These are phyloP conservation scores for Brachyopa scutellaris DNA, from an alignment of 2,888 invertebrate genomes.

Conservation along the genomic window DNA sequence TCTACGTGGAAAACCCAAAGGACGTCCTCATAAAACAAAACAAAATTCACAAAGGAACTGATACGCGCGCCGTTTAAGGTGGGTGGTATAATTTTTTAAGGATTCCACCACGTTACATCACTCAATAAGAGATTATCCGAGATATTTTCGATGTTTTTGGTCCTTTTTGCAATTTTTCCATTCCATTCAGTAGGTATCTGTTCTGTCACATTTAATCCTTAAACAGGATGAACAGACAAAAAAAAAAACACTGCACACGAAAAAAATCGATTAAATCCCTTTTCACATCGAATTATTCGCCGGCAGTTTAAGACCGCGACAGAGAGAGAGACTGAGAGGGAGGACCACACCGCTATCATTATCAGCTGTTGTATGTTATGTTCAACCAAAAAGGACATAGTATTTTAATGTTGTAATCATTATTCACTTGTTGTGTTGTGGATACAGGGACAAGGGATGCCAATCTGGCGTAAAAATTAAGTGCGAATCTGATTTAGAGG, in stretches of 20 bases:
- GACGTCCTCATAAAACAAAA: conserved; percentile 61
- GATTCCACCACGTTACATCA: conserved; percentile 63
- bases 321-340: neutral
- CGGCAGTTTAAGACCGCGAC: conserved; percentile 38
- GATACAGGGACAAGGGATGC: conserved; percentile 42
- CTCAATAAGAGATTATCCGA: conserved; percentile 68
- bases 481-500: conserved; percentile 63
- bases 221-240: conserved; percentile 30
- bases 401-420: conserved; percentile 57
- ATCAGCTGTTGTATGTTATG: conserved; percentile 38
- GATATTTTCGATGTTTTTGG: conserved; percentile 59
- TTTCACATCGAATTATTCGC: conserved; percentile 40
- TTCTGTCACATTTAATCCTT: conserved; percentile 61
- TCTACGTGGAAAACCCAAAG: conserved; percentile 58
- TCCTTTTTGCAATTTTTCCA: neutral
- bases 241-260: conserved; percentile 22
- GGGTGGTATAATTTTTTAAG: conserved; percentile 43
- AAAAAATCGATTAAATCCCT: conserved; percentile 49
- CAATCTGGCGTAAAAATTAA: conserved; percentile 49
- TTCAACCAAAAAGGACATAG: conserved; percentile 17
- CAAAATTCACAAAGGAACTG: conserved; percentile 42
- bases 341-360: conserved; percentile 3
- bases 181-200: neutral
- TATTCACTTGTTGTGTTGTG: conserved; percentile 65
- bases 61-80: conserved; percentile 47